These are phyloP conservation scores for Sarcophaga bullata DNA, from an alignment of 1,140 invertebrate species.

Conservation along the genomic window DNA sequence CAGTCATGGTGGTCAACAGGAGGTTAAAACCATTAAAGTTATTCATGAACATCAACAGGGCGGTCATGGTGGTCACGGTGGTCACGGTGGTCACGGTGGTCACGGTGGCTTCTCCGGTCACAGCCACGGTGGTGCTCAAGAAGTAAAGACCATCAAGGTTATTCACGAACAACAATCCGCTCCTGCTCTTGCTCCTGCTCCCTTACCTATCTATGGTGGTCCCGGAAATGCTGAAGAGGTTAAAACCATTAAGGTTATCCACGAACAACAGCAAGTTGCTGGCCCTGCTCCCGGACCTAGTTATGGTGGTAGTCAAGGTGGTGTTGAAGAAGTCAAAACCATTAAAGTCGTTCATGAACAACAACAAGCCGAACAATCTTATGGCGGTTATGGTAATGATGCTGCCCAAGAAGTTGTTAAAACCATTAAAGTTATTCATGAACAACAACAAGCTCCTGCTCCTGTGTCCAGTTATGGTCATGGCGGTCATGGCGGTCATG, in stretches of 20 bases:
- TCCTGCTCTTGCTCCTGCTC: background rate
- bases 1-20: constrained; percentile 37
- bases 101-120: constrained; percentile 45
- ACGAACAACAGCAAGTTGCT: constrained; percentile 33
- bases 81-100: constrained; percentile 38
- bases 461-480: constrained; percentile 35
- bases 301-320: constrained; percentile 13
- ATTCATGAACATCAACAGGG: background rate
- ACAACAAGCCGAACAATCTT: constrained; percentile 25
- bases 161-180: constrained; percentile 45
- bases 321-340: constrained; percentile 38
- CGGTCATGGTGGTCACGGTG: constrained; percentile 39
- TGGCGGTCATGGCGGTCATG: constrained; percentile 36
- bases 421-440: constrained; percentile 46
- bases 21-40: constrained; percentile 45
- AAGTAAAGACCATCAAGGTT: constrained; percentile 56
- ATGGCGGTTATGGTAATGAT: constrained; percentile 34
- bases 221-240: constrained; percentile 9
- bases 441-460: constrained; percentile 44
- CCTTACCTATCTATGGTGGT: background rate
- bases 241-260: constrained; percentile 44
- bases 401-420: constrained; percentile 43
- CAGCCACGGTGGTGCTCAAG: constrained; percentile 47
- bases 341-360: constrained; percentile 46
- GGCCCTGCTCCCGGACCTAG: constrained; percentile 46